phyloP scores from a whole-genome alignment of 2,113 vertebrate species.

The Anarrhichthys ocellatus region DNA sequence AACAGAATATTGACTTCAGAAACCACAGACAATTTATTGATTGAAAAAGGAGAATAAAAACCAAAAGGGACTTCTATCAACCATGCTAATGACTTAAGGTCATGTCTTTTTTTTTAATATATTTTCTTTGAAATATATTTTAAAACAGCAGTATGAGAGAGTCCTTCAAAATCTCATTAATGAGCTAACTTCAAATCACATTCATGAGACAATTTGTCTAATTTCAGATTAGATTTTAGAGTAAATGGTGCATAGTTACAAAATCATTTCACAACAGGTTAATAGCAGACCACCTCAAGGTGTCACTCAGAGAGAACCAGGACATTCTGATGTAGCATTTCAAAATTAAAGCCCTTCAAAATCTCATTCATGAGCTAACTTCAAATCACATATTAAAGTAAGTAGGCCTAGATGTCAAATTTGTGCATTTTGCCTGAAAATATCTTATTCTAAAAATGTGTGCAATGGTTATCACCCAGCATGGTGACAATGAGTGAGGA shows the following conservation, averaged over 20 bases:
- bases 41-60: neutral
- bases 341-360: too few relatives aligned
- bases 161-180: too few relatives aligned
- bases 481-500: neutral
- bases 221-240: too few relatives aligned
- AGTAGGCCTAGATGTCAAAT: neutral
- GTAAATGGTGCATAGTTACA: too few relatives aligned
- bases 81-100: neutral
- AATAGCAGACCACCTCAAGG: too few relatives aligned
- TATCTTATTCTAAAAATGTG: neutral
- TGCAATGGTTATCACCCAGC: neutral
- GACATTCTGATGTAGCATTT: too few relatives aligned
- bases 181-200: too few relatives aligned
- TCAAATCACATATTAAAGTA: neutral
- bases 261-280: too few relatives aligned
- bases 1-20: neutral
- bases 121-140: neutral
- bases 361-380: too few relatives aligned
- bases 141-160: neutral
- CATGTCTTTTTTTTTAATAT: neutral
- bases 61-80: neutral
- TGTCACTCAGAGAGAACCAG: too few relatives aligned
- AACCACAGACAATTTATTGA: neutral
- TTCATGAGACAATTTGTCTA: too few relatives aligned
- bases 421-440: neutral